Conservation (phyloP, 1,140 invertebrate genomes). For the Pogonus chalceus region DNA sequence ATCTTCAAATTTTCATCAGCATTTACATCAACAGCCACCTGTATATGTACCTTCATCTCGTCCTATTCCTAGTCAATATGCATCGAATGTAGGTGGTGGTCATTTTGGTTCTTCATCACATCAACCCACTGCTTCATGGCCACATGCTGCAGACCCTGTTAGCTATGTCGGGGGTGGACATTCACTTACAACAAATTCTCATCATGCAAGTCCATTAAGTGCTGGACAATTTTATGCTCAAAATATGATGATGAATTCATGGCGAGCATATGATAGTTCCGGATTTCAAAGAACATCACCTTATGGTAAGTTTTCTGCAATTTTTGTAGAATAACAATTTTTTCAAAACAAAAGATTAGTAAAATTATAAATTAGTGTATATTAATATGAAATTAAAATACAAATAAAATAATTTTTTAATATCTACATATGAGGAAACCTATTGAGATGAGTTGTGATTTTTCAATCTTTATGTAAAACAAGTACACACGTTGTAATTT, state of each 20-base stretch:
- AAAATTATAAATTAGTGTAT: too few relatives aligned
- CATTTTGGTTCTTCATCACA: constrained; percentile 25
- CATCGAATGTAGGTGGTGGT: constrained; percentile 17
- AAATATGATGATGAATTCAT: constrained; percentile 67
- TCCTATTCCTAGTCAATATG: constrained; percentile 32
- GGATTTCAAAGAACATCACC: constrained; percentile 64
- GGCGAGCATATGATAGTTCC: constrained; percentile 63
- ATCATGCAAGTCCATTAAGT: constrained; percentile 18
- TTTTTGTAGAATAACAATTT: too few relatives aligned
- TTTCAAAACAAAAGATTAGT: too few relatives aligned
- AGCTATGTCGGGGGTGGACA: constrained; percentile 26
- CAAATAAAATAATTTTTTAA: too few relatives aligned
- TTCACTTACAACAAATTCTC: neutral
- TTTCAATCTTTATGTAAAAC: too few relatives aligned
- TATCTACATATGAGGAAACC: too few relatives aligned
- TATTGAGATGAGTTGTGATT: too few relatives aligned
- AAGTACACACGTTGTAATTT: too few relatives aligned
- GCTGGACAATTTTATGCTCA: constrained; percentile 56
- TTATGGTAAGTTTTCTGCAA: constrained; percentile 45
- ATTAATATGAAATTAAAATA: too few relatives aligned
- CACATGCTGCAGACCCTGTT: constrained; percentile 26
- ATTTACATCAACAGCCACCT: constrained; percentile 34
- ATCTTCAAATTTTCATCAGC: constrained; percentile 33
- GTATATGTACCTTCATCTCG: constrained; percentile 44
- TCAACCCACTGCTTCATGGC: constrained; percentile 28